A percentile compares a stretch with the other conserved stretches of the same genome.
These are phyloP conservation scores for Phaethon lepturus DNA, from an alignment of 2,113 vertebrate genomes.

Conservation along the genomic window DNA sequence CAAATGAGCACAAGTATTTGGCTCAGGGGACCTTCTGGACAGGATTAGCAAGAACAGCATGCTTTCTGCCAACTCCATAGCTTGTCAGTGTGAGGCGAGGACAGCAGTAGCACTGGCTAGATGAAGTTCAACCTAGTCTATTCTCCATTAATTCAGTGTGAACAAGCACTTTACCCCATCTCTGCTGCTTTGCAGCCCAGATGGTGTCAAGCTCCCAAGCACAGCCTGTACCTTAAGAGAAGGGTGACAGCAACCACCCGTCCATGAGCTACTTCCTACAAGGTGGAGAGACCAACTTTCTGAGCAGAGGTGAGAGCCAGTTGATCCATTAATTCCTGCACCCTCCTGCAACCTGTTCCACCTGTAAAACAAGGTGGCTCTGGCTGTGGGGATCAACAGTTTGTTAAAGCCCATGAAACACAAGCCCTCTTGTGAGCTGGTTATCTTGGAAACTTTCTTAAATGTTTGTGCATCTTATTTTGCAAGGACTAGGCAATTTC, in stretches of 20 bases:
- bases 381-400: background rate
- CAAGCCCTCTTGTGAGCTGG: background rate
- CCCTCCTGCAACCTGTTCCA: background rate
- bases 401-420: background rate
- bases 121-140: background rate
- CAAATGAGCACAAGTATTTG: background rate
- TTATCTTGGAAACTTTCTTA: background rate
- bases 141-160: background rate
- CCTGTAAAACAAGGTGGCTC: background rate
- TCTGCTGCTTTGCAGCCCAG: background rate
- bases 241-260: background rate
- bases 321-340: background rate
- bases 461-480: background rate
- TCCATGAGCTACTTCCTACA: background rate
- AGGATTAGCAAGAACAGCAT: background rate
- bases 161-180: background rate
- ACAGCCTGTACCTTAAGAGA: background rate
- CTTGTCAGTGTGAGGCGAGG: background rate
- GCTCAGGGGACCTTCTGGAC: background rate
- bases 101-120: background rate
- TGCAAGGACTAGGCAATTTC: background rate
- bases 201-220: fast-evolving
- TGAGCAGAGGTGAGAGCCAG: background rate
- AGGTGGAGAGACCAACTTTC: background rate
- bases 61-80: background rate